Conservation (phyloP, 1,140 invertebrate genomes). For the Scaptomyza montana region DNA sequence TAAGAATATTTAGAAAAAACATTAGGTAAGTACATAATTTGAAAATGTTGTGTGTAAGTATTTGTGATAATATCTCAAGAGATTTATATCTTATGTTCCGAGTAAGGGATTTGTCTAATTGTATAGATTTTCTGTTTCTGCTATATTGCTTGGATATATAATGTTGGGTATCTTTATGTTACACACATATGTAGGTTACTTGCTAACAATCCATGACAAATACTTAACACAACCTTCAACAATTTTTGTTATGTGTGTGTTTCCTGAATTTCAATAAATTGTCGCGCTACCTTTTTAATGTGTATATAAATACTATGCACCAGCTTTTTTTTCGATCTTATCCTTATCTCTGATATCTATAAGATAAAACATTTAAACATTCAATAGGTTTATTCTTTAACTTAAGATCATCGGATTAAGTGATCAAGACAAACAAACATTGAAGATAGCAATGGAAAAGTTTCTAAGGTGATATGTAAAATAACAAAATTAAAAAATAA, state of each 20-base stretch:
- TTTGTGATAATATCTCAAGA: neutral
- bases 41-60: constrained; percentile 1
- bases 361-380: constrained; percentile 51
- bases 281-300: neutral
- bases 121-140: neutral
- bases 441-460: neutral
- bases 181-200: neutral
- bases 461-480: constrained; percentile 24
- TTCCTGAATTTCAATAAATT: constrained; percentile 45
- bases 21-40: constrained; percentile 14
- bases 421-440: constrained; percentile 8
- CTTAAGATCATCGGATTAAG: constrained; percentile 3
- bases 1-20: constrained; percentile 8
- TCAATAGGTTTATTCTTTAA: constrained; percentile 37
- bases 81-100: neutral
- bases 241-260: constrained; percentile 20
- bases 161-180: neutral
- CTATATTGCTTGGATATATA: neutral
- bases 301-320: too few species aligned
- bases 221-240: constrained; percentile 47
- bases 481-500: neutral
- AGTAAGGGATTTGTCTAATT: constrained; percentile 3
- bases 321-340: neutral
- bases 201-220: constrained; percentile 21
- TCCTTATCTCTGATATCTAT: constrained; percentile 31